These are phyloP conservation scores for Conus betulinus DNA, from an alignment of 1,140 invertebrate species.

Conservation along the genomic window DNA sequence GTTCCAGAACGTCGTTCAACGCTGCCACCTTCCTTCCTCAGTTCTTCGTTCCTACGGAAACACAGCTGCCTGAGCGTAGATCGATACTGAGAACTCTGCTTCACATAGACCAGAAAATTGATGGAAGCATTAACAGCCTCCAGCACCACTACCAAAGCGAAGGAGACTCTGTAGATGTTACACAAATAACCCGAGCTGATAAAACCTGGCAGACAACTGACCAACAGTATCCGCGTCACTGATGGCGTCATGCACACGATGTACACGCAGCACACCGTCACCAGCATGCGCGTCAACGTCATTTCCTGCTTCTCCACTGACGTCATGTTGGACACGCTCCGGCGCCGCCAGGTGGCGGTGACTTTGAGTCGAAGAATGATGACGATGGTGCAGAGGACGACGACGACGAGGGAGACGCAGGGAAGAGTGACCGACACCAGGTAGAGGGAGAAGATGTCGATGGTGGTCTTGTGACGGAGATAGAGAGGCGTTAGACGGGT, in stretches of 20 bases:
- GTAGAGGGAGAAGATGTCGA: neutral
- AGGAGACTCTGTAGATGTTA: neutral
- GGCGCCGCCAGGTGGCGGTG: neutral
- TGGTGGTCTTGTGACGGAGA: neutral
- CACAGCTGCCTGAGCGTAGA: neutral
- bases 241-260: neutral
- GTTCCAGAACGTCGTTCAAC: too few species aligned
- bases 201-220: neutral
- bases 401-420: neutral
- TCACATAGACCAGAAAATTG: neutral
- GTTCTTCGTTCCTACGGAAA: too few species aligned
- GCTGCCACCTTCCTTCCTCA: too few species aligned
- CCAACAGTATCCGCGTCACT: neutral
- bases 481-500: neutral
- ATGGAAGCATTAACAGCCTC: neutral
- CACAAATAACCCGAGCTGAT: neutral
- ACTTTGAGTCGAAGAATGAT: conserved; percentile 23
- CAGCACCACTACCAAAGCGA: neutral
- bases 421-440: neutral
- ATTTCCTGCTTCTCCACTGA: neutral
- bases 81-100: neutral
- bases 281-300: conserved; percentile 12
- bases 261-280: conserved; percentile 11
- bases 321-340: neutral
- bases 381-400: conserved; percentile 25